Evolutionary conservation across 2,888 invertebrate species (phyloP).

Genomic region (Actias luna): DNA sequence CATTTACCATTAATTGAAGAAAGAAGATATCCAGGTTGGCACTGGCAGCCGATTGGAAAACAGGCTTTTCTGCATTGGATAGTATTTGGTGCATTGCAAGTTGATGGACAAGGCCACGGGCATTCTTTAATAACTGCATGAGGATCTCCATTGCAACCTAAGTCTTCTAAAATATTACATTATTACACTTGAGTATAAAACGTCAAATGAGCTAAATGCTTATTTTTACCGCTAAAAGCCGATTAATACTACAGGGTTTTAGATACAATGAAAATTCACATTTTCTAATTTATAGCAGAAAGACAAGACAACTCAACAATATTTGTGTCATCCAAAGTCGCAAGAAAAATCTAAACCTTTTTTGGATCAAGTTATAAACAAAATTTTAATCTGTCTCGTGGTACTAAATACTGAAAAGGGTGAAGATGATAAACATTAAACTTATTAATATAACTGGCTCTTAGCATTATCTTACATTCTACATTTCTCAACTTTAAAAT

Average conservation of each 20-base stretch:
- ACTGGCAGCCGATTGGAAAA: constrained; percentile 33
- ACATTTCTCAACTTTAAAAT: background rate
- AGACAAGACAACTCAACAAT: background rate
- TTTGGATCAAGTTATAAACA: background rate
- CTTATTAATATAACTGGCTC: background rate
- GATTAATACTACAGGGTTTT: background rate
- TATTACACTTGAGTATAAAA: background rate
- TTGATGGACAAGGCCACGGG: constrained; percentile 36
- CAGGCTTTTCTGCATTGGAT: constrained; percentile 27
- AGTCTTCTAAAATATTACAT: background rate
- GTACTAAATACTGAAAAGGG: background rate
- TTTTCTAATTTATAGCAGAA: background rate
- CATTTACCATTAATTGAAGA: constrained; percentile 32
- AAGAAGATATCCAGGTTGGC: constrained; percentile 35
- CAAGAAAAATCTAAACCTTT: background rate
- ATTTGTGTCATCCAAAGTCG: background rate
- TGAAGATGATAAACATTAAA: background rate
- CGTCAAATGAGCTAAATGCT: background rate
- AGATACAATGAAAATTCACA: too few relatives aligned
- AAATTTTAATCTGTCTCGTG: background rate
- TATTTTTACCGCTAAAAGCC: background rate
- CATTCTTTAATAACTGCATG: constrained; percentile 34
- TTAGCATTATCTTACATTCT: too few relatives aligned
- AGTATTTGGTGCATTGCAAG: constrained; percentile 38
- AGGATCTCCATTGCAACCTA: constrained; percentile 25